Percentiles rank a stretch among this genome's conserved stretches.
These are phyloP conservation scores for Lamellibrachia luymesi DNA, from an alignment of 1,140 invertebrate species.

Conservation along the genomic window DNA sequence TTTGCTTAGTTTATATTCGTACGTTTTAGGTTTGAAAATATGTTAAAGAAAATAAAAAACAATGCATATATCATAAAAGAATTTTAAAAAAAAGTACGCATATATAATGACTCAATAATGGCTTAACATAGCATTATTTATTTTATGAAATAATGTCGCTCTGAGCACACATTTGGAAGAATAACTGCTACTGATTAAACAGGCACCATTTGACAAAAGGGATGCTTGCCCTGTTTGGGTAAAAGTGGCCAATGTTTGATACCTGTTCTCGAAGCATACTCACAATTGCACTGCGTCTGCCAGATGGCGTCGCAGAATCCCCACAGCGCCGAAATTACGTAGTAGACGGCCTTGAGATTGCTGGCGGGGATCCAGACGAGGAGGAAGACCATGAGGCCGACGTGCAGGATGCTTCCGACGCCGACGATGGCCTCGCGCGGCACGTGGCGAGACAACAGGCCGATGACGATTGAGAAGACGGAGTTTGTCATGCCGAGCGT, in stretches of 20 bases:
- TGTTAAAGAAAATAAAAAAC: no score
- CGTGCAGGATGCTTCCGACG: constrained; percentile 24
- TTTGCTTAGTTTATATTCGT: no score
- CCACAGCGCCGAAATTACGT: constrained; percentile 88
- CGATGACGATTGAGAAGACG: constrained; percentile 45
- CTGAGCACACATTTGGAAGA: neutral
- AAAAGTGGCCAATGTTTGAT: neutral
- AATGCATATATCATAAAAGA: no score
- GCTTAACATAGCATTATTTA: no score
- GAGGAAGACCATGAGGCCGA: constrained; percentile 51
- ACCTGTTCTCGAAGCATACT: constrained; percentile 47
- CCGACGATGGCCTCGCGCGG: constrained; percentile 54
- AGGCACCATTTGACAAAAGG: no score
- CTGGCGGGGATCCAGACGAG: constrained; percentile 81
- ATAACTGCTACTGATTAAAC: no score
- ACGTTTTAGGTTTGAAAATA: no score
- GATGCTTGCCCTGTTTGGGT: no score
- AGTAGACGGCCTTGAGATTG: constrained; percentile 78
- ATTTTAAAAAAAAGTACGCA: no score
- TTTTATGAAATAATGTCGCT: no score
- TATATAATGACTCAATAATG: no score
- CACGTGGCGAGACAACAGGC: constrained; percentile 43
- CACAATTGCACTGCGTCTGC: constrained; percentile 97
- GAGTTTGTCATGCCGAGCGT: constrained; percentile 51
- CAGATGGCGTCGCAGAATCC: constrained; percentile 95